These are phyloP conservation scores for Sarcoramphus papa DNA, from an alignment of 2,797 vertebrate species.

Conservation along the genomic window DNA sequence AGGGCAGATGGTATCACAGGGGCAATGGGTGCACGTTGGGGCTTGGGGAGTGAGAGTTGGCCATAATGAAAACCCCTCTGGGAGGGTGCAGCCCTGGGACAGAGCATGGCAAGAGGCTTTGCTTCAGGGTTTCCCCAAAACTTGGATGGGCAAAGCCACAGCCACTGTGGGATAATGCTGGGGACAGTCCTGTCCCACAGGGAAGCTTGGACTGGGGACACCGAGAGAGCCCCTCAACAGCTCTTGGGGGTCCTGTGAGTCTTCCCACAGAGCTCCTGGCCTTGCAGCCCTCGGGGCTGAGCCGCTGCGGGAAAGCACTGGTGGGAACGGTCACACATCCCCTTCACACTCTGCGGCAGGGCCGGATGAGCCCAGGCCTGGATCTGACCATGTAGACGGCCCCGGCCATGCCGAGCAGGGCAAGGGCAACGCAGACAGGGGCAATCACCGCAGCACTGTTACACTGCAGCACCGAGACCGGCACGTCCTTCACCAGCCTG, in stretches of 20 bases:
- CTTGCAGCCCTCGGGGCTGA: background rate
- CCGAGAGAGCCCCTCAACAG: background rate
- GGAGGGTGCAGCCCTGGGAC: background rate
- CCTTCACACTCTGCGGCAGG: background rate
- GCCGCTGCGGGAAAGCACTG: accelerated
- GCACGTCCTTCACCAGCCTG: background rate
- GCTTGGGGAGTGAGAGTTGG: background rate
- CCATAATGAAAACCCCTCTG: background rate
- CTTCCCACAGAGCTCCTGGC: background rate
- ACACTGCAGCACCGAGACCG: background rate
- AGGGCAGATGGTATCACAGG: background rate
- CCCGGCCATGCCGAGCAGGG: background rate
- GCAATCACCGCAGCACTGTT: background rate
- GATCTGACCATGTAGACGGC: background rate
- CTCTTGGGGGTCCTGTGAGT: too few species aligned
- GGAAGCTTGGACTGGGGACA: background rate
- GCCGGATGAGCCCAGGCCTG: accelerated
- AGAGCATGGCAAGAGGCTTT: background rate
- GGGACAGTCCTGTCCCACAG: background rate
- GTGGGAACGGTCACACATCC: accelerated
- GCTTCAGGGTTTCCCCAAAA: background rate
- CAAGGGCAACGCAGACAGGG: background rate
- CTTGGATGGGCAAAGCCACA: background rate
- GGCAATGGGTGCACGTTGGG: accelerated
- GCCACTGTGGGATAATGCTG: background rate